Evolutionary conservation across 2,888 invertebrate genomes (phyloP), one percentile per base, ranked within the genome.

Genomic region (Limenitis camilla): DNA sequence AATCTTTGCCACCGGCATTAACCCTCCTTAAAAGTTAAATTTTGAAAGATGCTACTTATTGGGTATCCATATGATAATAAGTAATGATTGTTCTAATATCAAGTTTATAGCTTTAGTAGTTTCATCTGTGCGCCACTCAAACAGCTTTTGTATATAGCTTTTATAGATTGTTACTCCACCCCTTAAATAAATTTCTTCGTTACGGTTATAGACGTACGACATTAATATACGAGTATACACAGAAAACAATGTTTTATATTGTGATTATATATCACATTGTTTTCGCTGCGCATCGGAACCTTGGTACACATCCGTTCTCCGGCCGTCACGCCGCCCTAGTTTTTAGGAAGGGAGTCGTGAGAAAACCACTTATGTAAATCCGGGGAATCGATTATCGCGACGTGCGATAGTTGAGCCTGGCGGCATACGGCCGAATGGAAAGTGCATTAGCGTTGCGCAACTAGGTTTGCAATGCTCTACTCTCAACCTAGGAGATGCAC

Each of bases 341-440:
- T 83, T 63, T 56, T 67, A 70, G 78, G 73, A 78, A 81, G 71
- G 76, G 80, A 76, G 74, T 67, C 83, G 85, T 83, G 85, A 81
- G 85, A 85, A 81, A 72, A 76, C 69, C 74, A 74, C 76, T 82
- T 78, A 83, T 79, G 80, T 72, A 76, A 81, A 82, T 81, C 75
- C 70, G 71, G 72, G 78, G 81, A 79, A 83, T 82, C 81, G 82
- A 84, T 84, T 81, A 84, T 77, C 66, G 69, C 65, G 68, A 73
- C 68, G 70, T 68, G 67, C 66, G 71, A 72, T 71, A 61, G 58
- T 61, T 61, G 63, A 61, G 61, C 56, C 59, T 56, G 55, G 58
- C 67, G 65, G 59, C 67, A 61, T 64, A 59, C 64, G 61, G 58
- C 56, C 69, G 65, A 78, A 79, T 76, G 78, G 82, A 85, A 85